phyloP scores from a whole-genome alignment of 2,113 vertebrate genomes.

The Halcyon malimbica region DNA sequence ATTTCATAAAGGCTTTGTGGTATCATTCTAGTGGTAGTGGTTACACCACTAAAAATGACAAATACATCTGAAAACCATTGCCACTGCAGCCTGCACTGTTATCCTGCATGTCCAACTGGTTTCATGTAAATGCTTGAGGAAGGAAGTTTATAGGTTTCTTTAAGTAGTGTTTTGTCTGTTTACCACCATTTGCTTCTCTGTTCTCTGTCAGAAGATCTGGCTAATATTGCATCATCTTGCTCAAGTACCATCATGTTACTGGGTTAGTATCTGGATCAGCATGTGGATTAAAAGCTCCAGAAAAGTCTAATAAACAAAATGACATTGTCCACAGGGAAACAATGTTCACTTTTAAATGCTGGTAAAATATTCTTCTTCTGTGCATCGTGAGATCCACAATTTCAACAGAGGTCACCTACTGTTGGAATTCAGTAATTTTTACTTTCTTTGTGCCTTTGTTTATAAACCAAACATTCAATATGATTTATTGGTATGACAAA shows the following conservation, averaged over 20 bases:
- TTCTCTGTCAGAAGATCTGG: background rate
- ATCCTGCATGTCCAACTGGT: background rate
- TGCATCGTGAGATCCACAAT: background rate
- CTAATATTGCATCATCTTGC: conserved; percentile 24
- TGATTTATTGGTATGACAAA: background rate
- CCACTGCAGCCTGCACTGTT: background rate
- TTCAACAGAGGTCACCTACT: background rate
- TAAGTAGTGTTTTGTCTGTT: conserved; percentile 17
- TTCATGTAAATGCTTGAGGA: background rate
- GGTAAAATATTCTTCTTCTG: background rate
- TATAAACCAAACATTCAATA: background rate
- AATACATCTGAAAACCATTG: background rate
- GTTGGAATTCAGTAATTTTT: background rate
- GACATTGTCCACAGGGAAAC: background rate
- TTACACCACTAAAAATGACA: conserved; percentile 8
- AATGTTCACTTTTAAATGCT: background rate
- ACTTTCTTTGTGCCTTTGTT: background rate
- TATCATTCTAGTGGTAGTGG: background rate
- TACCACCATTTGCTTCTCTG: background rate
- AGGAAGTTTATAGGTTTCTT: conserved; percentile 26
- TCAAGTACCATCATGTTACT: conserved; percentile 10
- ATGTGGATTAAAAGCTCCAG: background rate
- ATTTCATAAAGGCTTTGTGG: background rate
- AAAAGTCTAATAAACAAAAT: background rate
- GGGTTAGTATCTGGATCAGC: background rate